Evolutionary conservation across 1,140 invertebrate species (phyloP).

Genomic region (Musca domestica): DNA sequence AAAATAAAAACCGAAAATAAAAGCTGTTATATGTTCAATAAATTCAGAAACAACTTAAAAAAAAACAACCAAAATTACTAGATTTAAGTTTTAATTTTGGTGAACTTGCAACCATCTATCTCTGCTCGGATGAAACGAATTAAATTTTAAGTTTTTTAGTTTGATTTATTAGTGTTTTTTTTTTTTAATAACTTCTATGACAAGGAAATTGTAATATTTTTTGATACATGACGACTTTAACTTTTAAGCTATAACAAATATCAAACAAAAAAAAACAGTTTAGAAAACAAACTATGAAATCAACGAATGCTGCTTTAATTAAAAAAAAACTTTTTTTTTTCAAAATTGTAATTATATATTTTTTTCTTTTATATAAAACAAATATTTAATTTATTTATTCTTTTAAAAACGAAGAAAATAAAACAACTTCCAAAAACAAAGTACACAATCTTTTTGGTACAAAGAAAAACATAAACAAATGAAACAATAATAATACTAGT

Average conservation of each 20-base stretch:
- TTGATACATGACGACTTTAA: conserved; percentile 13
- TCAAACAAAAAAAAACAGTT: not conserved
- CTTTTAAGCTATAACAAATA: conserved; percentile 6
- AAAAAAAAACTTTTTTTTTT: not conserved
- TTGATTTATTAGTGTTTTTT: not conserved
- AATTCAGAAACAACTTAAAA: too few species aligned
- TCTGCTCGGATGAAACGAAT: conserved; percentile 3
- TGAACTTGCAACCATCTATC: not conserved
- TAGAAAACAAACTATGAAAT: conserved; percentile 2
- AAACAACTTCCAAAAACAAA: not conserved
- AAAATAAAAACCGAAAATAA: too few species aligned
- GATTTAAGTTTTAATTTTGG: too few species aligned
- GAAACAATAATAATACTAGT: not conserved
- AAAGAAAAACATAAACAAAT: conserved; percentile 2
- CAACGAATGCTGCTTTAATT: conserved; percentile 22
- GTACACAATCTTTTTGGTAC: conserved; percentile 17
- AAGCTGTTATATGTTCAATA: too few species aligned
- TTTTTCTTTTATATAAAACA: not conserved
- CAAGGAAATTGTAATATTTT: conserved; percentile 10
- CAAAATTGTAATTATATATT: not conserved
- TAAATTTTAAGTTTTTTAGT: conserved; percentile 13
- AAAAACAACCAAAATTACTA: too few species aligned
- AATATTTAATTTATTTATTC: not conserved
- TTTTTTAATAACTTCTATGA: not conserved
- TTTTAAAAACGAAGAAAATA: not conserved